Evolutionary conservation across 2,888 invertebrate species (phyloP).

Genomic region (Platynereis dumerilii): DNA sequence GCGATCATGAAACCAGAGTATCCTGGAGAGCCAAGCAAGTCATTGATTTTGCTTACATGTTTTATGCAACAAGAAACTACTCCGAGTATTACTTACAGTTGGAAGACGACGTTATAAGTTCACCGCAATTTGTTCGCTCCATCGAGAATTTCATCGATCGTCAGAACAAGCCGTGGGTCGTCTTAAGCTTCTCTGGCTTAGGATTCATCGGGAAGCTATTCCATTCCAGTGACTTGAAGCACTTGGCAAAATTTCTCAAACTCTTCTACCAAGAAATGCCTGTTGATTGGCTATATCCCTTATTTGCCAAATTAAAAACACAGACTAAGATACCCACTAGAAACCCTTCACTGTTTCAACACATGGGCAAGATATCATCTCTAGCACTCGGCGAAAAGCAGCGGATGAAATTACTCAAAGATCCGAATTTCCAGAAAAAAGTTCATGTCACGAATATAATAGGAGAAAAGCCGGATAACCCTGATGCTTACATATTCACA

Average conservation of each 20-base stretch:
- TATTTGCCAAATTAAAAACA: not conserved
- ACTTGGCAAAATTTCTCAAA: not conserved
- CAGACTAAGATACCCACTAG: not conserved
- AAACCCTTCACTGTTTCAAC: constrained; percentile 9
- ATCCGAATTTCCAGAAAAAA: constrained; percentile 45
- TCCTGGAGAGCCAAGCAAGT: constrained; percentile 6
- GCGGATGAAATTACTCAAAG: constrained; percentile 40
- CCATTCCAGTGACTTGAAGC: not conserved
- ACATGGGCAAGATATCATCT: constrained; percentile 1
- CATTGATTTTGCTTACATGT: constrained; percentile 8
- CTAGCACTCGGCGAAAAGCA: constrained; percentile 52
- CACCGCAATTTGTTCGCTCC: not conserved
- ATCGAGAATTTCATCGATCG: not conserved
- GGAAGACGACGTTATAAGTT: constrained; percentile 1
- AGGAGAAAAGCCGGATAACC: constrained; percentile 48
- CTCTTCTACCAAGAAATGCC: constrained; percentile 5
- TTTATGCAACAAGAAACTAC: not conserved
- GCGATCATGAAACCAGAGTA: not conserved
- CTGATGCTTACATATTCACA: constrained; percentile 58
- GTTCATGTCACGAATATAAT: constrained; percentile 9
- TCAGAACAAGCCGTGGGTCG: not conserved
- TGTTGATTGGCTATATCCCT: constrained; percentile 2
- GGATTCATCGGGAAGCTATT: constrained; percentile 10
- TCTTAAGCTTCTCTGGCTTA: not conserved
- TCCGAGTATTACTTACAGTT: constrained; percentile 9